A percentile compares a stretch with the other conserved stretches of the same genome.
Evolutionary conservation across 2,888 invertebrate species (phyloP).

Genomic region (Noctua fimbriata): DNA sequence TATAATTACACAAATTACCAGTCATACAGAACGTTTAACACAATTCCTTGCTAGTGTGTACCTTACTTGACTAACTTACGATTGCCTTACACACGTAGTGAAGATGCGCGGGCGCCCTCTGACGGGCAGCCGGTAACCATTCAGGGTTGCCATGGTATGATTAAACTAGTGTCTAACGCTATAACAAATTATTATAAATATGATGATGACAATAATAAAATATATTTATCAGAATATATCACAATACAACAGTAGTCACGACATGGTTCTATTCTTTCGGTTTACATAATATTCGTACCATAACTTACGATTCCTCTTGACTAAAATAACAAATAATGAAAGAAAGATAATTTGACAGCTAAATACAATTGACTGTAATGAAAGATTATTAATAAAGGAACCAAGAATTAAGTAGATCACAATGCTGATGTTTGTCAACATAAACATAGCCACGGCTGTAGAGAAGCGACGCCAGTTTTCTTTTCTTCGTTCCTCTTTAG

Average conservation of each 20-base stretch:
- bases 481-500: background rate
- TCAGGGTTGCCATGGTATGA: background rate
- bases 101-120: background rate
- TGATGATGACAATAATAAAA: background rate
- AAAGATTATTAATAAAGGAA: background rate
- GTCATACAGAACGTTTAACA: background rate
- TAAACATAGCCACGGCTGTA: conserved; percentile 24
- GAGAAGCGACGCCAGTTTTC: conserved; percentile 23
- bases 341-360: conserved; percentile 9
- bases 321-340: conserved; percentile 25
- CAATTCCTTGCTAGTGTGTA: background rate
- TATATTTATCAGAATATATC: background rate
- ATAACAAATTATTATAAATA: background rate
- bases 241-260: background rate
- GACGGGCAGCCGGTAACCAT: background rate
- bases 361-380: background rate
- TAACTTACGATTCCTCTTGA: conserved; percentile 41
- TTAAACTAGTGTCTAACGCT: background rate
- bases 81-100: background rate
- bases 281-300: conserved; percentile 24
- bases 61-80: background rate
- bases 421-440: conserved; percentile 34
- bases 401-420: background rate
- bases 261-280: conserved; percentile 4
- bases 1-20: background rate